Percentiles rank a stretch among this genome's conserved stretches.
These are phyloP conservation scores for Paedocypris micromegethes DNA, from an alignment of 2,797 vertebrate genomes.

Conservation along the genomic window DNA sequence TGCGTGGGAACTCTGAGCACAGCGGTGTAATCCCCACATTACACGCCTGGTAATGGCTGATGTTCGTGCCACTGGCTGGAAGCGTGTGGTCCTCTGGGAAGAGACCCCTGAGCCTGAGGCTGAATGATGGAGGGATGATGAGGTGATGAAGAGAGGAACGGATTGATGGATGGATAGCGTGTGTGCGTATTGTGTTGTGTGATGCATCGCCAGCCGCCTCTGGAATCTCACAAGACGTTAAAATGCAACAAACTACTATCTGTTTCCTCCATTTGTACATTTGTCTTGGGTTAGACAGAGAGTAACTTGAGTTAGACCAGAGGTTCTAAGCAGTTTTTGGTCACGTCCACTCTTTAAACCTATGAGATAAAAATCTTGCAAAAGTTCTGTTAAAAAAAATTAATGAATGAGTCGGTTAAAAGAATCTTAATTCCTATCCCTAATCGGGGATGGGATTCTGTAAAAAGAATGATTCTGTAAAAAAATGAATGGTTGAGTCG, in stretches of 20 bases:
- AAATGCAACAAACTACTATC: background rate
- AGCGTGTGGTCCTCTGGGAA: conserved; percentile 12
- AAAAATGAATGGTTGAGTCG: no score
- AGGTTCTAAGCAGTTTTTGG: no score
- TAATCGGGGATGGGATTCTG: no score
- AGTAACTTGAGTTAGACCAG: no score
- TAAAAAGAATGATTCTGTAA: no score
- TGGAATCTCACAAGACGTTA: conserved; percentile 12
- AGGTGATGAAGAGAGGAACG: conserved; percentile 20
- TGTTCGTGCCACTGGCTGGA: conserved; percentile 18
- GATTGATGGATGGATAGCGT: conserved; percentile 15
- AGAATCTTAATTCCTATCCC: no score
- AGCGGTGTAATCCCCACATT: conserved; percentile 30
- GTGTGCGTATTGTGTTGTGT: background rate
- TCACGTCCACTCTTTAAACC: no score
- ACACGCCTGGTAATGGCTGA: conserved; percentile 26
- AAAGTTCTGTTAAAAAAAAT: no score
- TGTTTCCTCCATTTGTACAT: no score
- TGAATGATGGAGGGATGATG: conserved; percentile 21
- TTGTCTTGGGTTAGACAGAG: no score
- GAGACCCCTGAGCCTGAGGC: conserved; percentile 8
- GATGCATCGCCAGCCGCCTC: conserved; percentile 5
- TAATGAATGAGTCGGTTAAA: no score
- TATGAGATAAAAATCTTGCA: no score
- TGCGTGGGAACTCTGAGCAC: conserved; percentile 11